Evolutionary conservation across 1,140 invertebrate genomes (phyloP).

Genomic region (Ganaspis sp.): DNA sequence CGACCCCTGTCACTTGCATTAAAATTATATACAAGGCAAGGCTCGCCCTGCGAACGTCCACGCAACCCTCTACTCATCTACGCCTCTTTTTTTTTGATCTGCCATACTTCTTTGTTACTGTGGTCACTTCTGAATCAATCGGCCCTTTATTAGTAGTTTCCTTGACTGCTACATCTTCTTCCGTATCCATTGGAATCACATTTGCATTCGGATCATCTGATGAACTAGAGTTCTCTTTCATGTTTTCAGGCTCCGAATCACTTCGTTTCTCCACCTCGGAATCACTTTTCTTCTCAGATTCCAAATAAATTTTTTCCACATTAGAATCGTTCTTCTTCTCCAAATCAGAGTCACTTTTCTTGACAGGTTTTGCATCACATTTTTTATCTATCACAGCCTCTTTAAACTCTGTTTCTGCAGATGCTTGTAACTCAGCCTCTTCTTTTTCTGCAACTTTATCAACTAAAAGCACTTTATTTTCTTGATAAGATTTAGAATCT

Average conservation of each 20-base stretch:
- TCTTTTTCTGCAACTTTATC: background rate
- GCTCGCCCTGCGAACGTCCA: slow-evolving; percentile 74
- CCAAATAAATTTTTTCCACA: slow-evolving; percentile 52
- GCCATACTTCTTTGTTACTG: slow-evolving; percentile 69
- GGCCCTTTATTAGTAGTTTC: slow-evolving; percentile 38
- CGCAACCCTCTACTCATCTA: slow-evolving; percentile 76
- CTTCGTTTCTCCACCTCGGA: slow-evolving; percentile 51
- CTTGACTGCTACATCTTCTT: slow-evolving; percentile 48
- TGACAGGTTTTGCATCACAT: slow-evolving; percentile 37
- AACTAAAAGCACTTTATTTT: background rate
- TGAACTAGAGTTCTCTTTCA: slow-evolving; percentile 56
- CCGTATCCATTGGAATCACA: slow-evolving; percentile 56
- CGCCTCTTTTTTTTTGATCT: slow-evolving; percentile 74
- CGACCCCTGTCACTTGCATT: slow-evolving; percentile 72
- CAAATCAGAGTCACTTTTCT: slow-evolving; percentile 60
- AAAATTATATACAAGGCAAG: slow-evolving; percentile 73
- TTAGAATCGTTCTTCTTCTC: slow-evolving; percentile 41
- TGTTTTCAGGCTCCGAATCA: slow-evolving; percentile 59
- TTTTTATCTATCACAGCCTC: background rate
- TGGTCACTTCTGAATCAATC: slow-evolving; percentile 41
- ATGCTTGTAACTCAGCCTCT: background rate
- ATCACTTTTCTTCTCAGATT: slow-evolving; percentile 32
- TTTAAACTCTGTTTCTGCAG: background rate
- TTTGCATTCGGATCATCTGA: slow-evolving; percentile 66
- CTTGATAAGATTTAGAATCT: background rate